Evolutionary conservation across 1,140 invertebrate species (phyloP).

Genomic region (Tribolium madens): DNA sequence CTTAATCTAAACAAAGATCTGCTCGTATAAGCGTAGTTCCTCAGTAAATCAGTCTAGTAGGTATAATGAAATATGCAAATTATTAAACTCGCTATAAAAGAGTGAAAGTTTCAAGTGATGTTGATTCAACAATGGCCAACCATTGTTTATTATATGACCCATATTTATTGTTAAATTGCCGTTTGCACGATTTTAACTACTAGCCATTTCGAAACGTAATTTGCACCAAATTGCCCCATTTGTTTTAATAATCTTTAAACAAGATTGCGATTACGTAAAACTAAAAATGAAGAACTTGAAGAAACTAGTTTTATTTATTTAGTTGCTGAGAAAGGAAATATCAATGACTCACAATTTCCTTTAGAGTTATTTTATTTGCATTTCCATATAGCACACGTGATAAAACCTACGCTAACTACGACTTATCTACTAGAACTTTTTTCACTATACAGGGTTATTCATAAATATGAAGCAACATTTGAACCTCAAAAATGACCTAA

Average conservation of each 20-base stretch:
- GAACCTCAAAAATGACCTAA: too few species aligned
- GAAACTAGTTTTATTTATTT: too few species aligned
- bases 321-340: too few species aligned
- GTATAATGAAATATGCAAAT: slow-evolving; percentile 35
- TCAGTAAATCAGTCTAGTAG: slow-evolving; percentile 6
- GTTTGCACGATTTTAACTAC: slow-evolving; percentile 1
- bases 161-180: slow-evolving; percentile 36
- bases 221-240: slow-evolving; percentile 5
- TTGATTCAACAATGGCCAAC: slow-evolving; percentile 39
- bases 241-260: not conserved
- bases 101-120: slow-evolving; percentile 32
- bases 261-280: not conserved
- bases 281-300: not conserved
- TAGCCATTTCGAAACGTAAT: not conserved
- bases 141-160: slow-evolving; percentile 39
- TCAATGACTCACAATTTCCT: too few species aligned
- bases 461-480: too few species aligned
- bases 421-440: too few species aligned
- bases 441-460: too few species aligned
- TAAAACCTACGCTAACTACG: too few species aligned
- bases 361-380: too few species aligned
- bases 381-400: too few species aligned
- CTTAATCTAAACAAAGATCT: slow-evolving; percentile 2
- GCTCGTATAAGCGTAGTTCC: slow-evolving; percentile 12
- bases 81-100: slow-evolving; percentile 13